Percentiles rank a stretch among this genome's conserved stretches.
phyloP scores from a whole-genome alignment of 2,113 vertebrate species.

The Nansenia antarctica region DNA sequence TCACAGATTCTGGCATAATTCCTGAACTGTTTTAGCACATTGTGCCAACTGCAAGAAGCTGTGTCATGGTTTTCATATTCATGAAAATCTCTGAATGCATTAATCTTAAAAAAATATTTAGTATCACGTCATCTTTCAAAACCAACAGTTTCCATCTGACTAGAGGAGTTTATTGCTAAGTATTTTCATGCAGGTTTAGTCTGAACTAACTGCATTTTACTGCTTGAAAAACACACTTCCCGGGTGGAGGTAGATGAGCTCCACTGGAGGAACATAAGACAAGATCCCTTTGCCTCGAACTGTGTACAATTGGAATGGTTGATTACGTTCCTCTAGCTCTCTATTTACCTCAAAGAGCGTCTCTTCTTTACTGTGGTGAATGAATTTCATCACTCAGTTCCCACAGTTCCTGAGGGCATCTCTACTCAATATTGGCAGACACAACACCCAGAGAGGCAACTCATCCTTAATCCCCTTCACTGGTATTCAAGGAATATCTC shows the following conservation, averaged over 20 bases:
- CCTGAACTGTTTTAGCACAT: neutral
- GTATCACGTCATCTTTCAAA: too few species aligned
- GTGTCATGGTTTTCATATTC: neutral
- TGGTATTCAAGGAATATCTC: conserved; percentile 30
- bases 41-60: neutral
- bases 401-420: conserved; percentile 7
- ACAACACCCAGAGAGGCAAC: conserved; percentile 32
- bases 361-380: conserved; percentile 6
- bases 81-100: neutral
- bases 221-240: neutral
- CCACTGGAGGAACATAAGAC: neutral
- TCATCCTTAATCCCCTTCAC: conserved; percentile 32
- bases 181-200: neutral
- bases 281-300: neutral
- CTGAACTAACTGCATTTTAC: neutral
- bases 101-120: neutral
- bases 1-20: neutral
- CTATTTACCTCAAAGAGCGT: conserved; percentile 3
- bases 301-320: neutral
- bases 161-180: too few species aligned
- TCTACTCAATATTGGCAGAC: conserved; percentile 27
- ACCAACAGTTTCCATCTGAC: too few species aligned
- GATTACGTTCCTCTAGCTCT: neutral
- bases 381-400: conserved; percentile 20
- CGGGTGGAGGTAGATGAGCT: neutral